Percentiles rank a stretch among this genome's conserved stretches.
These are phyloP conservation scores for Mnemiopsis leidyi DNA, from an alignment of 37 sponge, comb jelly and placozoan species.

Conservation along the genomic window DNA sequence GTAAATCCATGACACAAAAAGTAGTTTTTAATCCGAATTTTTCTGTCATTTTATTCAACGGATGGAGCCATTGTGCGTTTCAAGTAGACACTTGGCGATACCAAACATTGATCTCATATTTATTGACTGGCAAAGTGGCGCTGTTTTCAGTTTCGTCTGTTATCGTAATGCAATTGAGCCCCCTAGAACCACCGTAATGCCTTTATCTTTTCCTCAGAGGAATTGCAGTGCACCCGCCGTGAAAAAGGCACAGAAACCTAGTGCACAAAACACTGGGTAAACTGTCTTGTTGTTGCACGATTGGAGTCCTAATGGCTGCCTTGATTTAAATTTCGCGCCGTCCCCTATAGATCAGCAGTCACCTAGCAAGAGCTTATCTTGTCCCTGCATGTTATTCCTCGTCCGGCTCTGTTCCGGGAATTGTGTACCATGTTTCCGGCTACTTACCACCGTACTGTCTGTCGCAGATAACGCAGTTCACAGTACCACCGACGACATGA, in stretches of 20 bases:
- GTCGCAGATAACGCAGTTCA: conserved; percentile 15
- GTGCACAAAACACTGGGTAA: not conserved
- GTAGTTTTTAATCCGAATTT: not conserved
- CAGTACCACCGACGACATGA: not conserved
- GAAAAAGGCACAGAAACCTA: not conserved
- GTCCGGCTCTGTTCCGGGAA: not conserved
- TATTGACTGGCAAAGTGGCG: not conserved
- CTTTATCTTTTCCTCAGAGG: not conserved
- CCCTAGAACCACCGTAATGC: not conserved
- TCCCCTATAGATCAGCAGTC: no score
- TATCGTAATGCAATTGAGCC: not conserved
- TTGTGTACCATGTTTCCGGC: not conserved
- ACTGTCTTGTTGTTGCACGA: not conserved
- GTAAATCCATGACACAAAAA: not conserved
- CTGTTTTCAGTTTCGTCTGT: not conserved
- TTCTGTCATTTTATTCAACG: not conserved
- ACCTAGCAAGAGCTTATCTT: no score
- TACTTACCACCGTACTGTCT: not conserved
- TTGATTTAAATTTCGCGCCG: not conserved
- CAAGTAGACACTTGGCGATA: not conserved
- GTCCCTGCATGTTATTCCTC: no score
- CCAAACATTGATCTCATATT: not conserved
- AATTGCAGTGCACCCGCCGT: not conserved
- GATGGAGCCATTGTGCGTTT: not conserved
- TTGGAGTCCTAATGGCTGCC: not conserved